phyloP scores from a whole-genome alignment of 2,888 invertebrate species.

The Danaus chrysippus region DNA sequence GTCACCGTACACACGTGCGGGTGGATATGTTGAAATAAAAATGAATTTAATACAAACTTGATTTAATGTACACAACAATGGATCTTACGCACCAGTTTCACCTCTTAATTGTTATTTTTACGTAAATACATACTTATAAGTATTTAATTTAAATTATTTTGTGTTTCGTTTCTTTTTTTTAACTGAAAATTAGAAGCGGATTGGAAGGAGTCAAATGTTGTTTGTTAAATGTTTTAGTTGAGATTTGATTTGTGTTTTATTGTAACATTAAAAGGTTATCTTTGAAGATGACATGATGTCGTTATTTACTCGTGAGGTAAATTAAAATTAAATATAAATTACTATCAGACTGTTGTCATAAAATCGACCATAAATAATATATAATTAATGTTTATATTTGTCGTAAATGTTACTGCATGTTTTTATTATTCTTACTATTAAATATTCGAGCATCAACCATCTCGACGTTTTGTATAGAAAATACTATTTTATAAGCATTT shows the following conservation, averaged over 20 bases:
- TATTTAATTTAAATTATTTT: too few relatives aligned
- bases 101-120: too few relatives aligned
- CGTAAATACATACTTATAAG: too few relatives aligned
- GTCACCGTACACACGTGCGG: constrained; percentile 61
- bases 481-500: constrained; percentile 1
- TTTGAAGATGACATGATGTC: too few relatives aligned
- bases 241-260: too few relatives aligned
- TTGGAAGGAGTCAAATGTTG: too few relatives aligned
- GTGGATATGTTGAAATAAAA: constrained; percentile 36
- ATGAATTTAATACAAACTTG: neutral
- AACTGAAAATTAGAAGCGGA: too few relatives aligned
- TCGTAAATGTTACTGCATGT: constrained; percentile 28
- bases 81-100: too few relatives aligned
- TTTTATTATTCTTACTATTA: constrained; percentile 27
- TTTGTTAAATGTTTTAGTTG: too few relatives aligned
- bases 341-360: constrained; percentile 26
- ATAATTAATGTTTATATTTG: constrained; percentile 30
- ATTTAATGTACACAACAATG: neutral
- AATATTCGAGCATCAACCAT: constrained; percentile 20
- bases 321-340: constrained; percentile 32
- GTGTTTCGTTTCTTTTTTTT: too few relatives aligned
- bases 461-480: neutral
- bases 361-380: constrained; percentile 30
- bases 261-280: too few relatives aligned
- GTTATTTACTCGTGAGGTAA: constrained; percentile 21